Conservation (phyloP, 1,140 invertebrate genomes). For the Eurosta solidaginis region DNA sequence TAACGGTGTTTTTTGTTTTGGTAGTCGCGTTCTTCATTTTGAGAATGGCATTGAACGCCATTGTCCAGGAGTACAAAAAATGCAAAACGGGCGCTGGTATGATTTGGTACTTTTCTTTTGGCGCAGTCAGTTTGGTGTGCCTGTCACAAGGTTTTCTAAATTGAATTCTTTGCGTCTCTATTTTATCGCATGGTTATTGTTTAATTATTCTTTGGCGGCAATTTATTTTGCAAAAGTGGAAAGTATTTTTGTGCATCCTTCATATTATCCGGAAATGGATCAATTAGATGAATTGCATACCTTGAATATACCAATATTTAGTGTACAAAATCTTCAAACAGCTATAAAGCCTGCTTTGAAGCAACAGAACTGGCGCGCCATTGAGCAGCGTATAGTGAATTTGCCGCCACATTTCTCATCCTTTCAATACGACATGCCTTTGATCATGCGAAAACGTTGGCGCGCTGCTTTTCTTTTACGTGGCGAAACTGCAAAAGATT, state of each 20-base stretch:
- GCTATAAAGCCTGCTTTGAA: conserved; percentile 40
- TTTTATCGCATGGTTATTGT: conserved; percentile 50
- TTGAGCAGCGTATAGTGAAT: conserved; percentile 21
- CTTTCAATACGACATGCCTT: conserved; percentile 37
- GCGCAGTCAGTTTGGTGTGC: conserved; percentile 49
- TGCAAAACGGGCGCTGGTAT: conserved; percentile 39
- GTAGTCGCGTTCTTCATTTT: conserved; percentile 31
- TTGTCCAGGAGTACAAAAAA: background rate
- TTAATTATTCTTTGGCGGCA: conserved; percentile 49
- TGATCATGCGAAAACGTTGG: conserved; percentile 27
- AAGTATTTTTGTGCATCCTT: conserved; percentile 49
- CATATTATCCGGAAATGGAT: conserved; percentile 45
- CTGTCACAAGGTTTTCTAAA: conserved; percentile 38
- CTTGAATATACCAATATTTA: conserved; percentile 42
- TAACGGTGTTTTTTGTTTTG: conserved; percentile 41
- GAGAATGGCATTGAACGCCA: background rate
- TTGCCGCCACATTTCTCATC: conserved; percentile 30
- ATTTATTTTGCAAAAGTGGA: conserved; percentile 56
- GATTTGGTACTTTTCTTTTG: conserved; percentile 47
- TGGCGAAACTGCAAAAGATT: conserved; percentile 44
- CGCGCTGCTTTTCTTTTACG: conserved; percentile 46
- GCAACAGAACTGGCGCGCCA: conserved; percentile 35
- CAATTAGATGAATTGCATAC: conserved; percentile 36
- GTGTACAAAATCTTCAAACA: conserved; percentile 42
- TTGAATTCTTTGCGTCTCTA: conserved; percentile 47